Percentiles rank a stretch among this genome's conserved stretches.
Evolutionary conservation across 2,113 vertebrate species (phyloP).

Genomic region (Leiothrix lutea): DNA sequence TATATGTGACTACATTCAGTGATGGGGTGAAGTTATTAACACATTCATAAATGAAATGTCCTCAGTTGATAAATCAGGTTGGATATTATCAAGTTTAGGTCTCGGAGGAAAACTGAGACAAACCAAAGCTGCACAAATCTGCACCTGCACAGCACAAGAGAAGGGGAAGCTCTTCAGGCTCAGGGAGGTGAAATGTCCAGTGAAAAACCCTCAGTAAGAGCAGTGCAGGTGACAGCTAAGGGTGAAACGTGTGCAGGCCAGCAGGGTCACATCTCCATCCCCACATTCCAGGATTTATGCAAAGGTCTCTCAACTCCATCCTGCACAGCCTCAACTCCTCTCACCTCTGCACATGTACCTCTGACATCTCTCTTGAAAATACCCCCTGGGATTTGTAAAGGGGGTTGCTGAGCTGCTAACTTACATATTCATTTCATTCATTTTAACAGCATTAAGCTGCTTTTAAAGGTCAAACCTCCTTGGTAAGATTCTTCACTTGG

Average conservation of each 20-base stretch:
- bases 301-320: not conserved
- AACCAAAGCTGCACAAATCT: not conserved
- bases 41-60: not conserved
- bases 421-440: conserved; percentile 19
- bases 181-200: not conserved
- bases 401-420: not conserved
- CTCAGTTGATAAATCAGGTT: not conserved
- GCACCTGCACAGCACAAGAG: not conserved
- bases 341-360: not conserved
- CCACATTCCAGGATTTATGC: not conserved
- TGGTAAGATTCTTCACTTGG: not conserved
- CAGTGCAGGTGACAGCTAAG: not conserved
- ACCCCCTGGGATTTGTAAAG: not conserved
- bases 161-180: not conserved
- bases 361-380: not conserved
- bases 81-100: not conserved
- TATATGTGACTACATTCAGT: not conserved
- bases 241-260: not conserved
- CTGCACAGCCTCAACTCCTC: not conserved
- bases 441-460: conserved; percentile 25
- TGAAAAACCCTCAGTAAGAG: not conserved
- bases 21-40: not conserved
- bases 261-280: not conserved
- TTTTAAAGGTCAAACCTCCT: conserved; percentile 8
- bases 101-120: not conserved